Percentiles rank a stretch among this genome's conserved stretches.
Evolutionary conservation across 2,888 invertebrate species (phyloP).

Genomic region (Erebia aethiops): DNA sequence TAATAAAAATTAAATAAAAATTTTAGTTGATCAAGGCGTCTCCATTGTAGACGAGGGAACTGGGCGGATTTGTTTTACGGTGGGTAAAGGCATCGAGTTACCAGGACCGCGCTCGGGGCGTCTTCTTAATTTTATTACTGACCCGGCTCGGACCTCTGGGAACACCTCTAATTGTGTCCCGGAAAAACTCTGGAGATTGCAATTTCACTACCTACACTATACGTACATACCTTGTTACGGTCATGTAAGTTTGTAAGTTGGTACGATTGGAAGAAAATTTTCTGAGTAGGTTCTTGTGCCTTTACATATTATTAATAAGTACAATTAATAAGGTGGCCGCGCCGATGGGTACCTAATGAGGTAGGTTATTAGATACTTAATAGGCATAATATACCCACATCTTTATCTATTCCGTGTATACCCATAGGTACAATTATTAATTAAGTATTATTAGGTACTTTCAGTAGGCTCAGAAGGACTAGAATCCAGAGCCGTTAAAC

Average conservation of each 20-base stretch:
- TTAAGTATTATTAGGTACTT: no score
- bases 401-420: no score
- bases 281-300: neutral
- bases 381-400: no score
- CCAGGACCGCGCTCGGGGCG: conserved; percentile 69
- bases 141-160: conserved; percentile 61
- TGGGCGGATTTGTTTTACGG: conserved; percentile 79
- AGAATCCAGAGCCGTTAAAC: no score
- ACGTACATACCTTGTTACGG: conserved; percentile 1
- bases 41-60: conserved; percentile 51
- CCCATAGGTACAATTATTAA: no score
- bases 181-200: conserved; percentile 68
- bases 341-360: no score
- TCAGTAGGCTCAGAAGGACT: no score
- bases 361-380: no score
- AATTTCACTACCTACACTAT: conserved; percentile 52
- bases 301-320: no score
- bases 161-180: conserved; percentile 79
- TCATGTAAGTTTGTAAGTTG: neutral
- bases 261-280: neutral
- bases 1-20: no score
- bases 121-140: conserved; percentile 82
- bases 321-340: no score
- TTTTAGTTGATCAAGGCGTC: conserved; percentile 35
- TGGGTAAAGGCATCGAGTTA: conserved; percentile 75